phyloP scores from a whole-genome alignment of 2,113 vertebrate species.

The Cnemophilus loriae region DNA sequence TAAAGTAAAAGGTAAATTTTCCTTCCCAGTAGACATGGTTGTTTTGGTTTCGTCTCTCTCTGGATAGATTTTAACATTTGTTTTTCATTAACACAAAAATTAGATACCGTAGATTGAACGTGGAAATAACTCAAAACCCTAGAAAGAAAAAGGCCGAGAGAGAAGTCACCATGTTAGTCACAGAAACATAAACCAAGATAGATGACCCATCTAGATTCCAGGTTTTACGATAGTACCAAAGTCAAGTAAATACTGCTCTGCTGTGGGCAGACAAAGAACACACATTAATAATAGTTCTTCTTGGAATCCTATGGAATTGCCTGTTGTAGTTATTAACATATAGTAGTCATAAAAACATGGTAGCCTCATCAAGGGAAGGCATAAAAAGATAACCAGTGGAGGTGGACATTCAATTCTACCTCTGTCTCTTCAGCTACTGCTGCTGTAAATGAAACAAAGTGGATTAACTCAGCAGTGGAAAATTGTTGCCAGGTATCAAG shows the following conservation, averaged over 20 bases:
- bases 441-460: background rate
- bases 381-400: background rate
- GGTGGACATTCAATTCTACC: background rate
- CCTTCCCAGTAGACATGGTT: background rate
- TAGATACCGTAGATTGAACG: background rate
- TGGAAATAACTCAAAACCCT: background rate
- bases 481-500: background rate
- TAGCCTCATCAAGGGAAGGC: background rate
- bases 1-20: background rate
- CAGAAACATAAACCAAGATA: background rate
- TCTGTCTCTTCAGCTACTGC: background rate
- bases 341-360: background rate
- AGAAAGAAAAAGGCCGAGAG: background rate
- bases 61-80: background rate
- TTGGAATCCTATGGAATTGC: background rate
- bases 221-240: background rate
- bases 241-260: background rate
- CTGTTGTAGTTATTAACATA: background rate
- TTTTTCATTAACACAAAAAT: background rate
- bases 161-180: background rate
- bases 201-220: background rate
- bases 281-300: background rate
- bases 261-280: background rate
- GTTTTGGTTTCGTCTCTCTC: background rate
- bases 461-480: background rate